phyloP scores from a whole-genome alignment of 2,113 vertebrate genomes.

The Notarius quadriscutis region DNA sequence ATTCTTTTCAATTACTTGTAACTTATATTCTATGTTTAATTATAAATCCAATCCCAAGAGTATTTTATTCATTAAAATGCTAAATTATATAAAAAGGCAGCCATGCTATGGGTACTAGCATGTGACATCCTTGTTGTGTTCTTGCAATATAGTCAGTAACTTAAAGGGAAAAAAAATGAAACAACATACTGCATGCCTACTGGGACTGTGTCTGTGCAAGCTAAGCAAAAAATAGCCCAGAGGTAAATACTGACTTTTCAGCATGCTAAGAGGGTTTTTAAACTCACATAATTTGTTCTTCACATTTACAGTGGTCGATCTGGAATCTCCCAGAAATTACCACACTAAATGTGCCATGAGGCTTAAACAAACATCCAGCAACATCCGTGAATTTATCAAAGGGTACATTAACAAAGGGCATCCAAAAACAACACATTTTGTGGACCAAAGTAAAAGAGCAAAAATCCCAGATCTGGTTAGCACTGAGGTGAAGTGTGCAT shows the following conservation, averaged over 20 bases:
- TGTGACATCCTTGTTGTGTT: background rate
- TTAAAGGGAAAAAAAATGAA: constrained; percentile 12
- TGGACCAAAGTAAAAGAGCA: background rate
- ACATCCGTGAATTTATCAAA: constrained; percentile 40
- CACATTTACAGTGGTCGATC: constrained; percentile 37
- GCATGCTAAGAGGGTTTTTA: constrained; percentile 24
- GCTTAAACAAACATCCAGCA: constrained; percentile 29
- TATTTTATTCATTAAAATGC: constrained; percentile 32
- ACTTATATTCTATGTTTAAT: constrained; percentile 37
- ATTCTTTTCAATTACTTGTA: constrained; percentile 6
- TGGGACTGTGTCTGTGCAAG: constrained; percentile 25
- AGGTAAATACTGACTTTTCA: constrained; percentile 28
- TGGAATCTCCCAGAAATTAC: constrained; percentile 36
- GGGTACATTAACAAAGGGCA: background rate
- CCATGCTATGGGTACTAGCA: background rate
- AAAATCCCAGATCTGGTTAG: constrained; percentile 15
- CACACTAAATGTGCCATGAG: constrained; percentile 14
- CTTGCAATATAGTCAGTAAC: constrained; percentile 20
- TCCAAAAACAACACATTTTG: constrained; percentile 26
- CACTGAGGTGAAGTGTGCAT: background rate
- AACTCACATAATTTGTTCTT: constrained; percentile 19
- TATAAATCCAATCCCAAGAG: constrained; percentile 29
- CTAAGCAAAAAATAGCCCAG: constrained; percentile 10
- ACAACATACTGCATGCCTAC: background rate
- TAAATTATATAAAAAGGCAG: background rate